Percentiles rank a stretch among this genome's conserved stretches.
phyloP scores from a whole-genome alignment of 2,113 vertebrate genomes.

The Oxyura jamaicensis region DNA sequence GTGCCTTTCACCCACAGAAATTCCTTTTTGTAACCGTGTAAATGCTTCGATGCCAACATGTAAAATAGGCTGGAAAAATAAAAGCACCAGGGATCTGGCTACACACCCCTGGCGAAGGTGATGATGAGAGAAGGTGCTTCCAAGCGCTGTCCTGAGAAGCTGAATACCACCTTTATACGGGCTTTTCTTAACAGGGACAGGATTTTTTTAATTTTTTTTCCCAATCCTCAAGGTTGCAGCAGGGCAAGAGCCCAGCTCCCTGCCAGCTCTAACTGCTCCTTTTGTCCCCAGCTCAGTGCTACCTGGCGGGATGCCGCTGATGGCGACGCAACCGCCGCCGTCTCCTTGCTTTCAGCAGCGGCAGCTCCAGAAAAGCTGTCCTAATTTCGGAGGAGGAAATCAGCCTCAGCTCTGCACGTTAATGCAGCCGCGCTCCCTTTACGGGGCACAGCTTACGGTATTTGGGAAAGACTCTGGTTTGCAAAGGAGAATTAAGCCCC shows the following conservation, averaged over 20 bases:
- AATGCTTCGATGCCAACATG: background rate
- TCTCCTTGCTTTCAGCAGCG: conserved; percentile 17
- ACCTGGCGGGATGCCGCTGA: conserved; percentile 43
- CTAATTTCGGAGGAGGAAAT: conserved; percentile 48
- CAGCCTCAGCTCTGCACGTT: background rate
- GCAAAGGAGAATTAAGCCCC: background rate
- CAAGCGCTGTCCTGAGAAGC: background rate
- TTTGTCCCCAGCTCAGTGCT: conserved; percentile 59
- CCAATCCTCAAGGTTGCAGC: conserved; percentile 19
- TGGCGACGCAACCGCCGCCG: conserved; percentile 47
- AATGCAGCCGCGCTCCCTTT: background rate
- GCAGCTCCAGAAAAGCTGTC: conserved; percentile 50
- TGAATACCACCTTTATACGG: no score
- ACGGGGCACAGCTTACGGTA: background rate
- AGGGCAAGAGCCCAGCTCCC: conserved; percentile 24
- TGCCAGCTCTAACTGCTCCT: conserved; percentile 45
- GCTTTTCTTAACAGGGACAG: conserved; percentile 27
- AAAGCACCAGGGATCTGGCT: background rate
- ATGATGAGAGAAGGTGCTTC: background rate
- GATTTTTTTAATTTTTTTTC: background rate
- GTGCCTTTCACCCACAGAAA: background rate
- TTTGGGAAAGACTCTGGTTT: background rate
- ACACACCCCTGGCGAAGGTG: background rate
- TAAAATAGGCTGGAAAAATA: background rate
- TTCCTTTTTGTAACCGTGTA: background rate